These are phyloP conservation scores for Eulemur coronatus DNA, from an alignment of 2,797 vertebrate species.

Conservation along the genomic window DNA sequence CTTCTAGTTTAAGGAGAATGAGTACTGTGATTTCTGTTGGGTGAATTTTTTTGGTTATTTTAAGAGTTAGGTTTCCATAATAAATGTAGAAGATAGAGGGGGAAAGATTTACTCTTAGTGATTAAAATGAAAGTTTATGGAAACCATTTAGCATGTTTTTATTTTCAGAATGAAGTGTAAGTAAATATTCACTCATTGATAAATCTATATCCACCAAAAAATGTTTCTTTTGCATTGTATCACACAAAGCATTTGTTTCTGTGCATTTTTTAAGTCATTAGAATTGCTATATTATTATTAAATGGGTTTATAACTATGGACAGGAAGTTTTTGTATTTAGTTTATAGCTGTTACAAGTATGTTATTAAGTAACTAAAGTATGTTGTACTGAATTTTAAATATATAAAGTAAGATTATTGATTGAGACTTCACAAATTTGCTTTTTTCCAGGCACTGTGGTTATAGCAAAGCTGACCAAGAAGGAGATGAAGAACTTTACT, in stretches of 20 bases:
- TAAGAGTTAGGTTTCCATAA: background rate
- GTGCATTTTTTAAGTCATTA: background rate
- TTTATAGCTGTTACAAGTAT: slow-evolving; percentile 24
- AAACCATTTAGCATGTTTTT: background rate
- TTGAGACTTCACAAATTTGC: slow-evolving; percentile 52
- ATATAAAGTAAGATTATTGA: slow-evolving; percentile 44
- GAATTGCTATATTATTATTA: background rate
- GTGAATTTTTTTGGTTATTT: background rate
- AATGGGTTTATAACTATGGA: background rate
- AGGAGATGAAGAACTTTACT: slow-evolving; percentile 99
- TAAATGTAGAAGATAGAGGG: background rate
- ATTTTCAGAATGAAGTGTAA: background rate
- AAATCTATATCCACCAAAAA: background rate
- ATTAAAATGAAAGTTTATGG: background rate
- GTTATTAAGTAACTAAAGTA: slow-evolving; percentile 67
- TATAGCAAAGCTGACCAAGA: slow-evolving; percentile 99
- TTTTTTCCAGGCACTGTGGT: slow-evolving; percentile 93
- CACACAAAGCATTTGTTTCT: background rate
- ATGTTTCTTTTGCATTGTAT: background rate
- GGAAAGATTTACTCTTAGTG: background rate
- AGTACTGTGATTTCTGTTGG: background rate
- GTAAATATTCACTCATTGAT: background rate
- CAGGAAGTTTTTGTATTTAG: background rate
- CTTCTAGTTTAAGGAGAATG: background rate
- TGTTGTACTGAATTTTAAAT: slow-evolving; percentile 33